phyloP scores from a whole-genome alignment of 2,797 vertebrate genomes.

The Percopsis omiscomaycus region DNA sequence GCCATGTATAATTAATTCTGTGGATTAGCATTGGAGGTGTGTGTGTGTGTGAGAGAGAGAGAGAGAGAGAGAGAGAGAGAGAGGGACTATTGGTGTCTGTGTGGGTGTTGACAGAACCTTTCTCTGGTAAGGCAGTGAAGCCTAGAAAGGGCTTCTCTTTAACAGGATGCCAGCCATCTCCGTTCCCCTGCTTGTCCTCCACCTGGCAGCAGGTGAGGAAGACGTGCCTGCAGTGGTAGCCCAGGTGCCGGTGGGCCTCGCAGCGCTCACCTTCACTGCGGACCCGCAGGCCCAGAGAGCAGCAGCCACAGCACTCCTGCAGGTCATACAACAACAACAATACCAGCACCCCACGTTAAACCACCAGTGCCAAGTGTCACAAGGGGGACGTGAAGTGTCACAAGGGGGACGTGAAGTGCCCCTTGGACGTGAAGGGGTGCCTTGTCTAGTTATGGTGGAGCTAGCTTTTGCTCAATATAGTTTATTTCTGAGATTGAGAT shows the following conservation, averaged over 20 bases:
- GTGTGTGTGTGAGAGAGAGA: conserved; percentile 3
- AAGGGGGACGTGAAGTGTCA: too few species aligned
- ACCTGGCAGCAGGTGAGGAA: conserved; percentile 87
- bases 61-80: neutral
- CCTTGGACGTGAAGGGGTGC: too few species aligned
- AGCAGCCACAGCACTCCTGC: conserved; percentile 94
- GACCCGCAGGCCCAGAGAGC: conserved; percentile 83
- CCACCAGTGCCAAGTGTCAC: neutral
- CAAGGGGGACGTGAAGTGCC: too few species aligned
- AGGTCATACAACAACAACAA: conserved; percentile 21
- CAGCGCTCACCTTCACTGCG: conserved; percentile 78
- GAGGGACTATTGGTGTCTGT: neutral
- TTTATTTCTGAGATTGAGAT: too few species aligned
- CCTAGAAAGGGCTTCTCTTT: conserved; percentile 73
- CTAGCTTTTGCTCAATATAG: too few species aligned
- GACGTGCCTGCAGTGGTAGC: conserved; percentile 86
- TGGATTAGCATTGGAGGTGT: conserved; percentile 12
- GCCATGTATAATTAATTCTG: neutral
- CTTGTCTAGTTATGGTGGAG: too few species aligned
- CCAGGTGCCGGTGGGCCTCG: conserved; percentile 80
- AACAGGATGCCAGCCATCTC: conserved; percentile 71
- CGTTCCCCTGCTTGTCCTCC: conserved; percentile 63
- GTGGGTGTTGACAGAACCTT: conserved; percentile 70
- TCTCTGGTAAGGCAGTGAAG: conserved; percentile 70
- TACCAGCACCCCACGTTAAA: neutral